Base-by-base conservation (phyloP, 1,140 invertebrate genomes). In the Drosophila kanapiae region DNA sequence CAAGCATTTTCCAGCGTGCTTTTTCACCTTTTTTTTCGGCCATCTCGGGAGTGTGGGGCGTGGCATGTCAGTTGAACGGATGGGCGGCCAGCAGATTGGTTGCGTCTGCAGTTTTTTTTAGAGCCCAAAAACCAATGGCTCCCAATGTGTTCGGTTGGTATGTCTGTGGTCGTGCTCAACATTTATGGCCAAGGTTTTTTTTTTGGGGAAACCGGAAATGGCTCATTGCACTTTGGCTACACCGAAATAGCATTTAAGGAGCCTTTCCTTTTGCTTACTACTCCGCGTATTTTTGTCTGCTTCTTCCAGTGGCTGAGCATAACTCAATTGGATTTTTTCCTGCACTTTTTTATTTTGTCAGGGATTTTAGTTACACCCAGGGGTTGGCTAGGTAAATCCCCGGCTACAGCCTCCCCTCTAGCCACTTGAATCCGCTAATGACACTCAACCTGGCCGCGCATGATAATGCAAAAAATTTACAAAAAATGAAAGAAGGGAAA, bases 141-240 rank as follows among this genome's bases (percentile, higher is more conserved):
- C 53, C 14, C 42, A 23, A 58, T 51, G 49, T 59, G 68, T 72
- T 72, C 45, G 37, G 18, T 74, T 40, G 75, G 80, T 40, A 64
- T 90, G 85, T 85, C 85, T 90, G 85, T 90, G 85, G 85, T 80
- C 65, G 78, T 90, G 85, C 85, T 90, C 76, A 90, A 90, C 85
- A 90, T 88, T 88, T 90, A 84, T 82, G 81, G 57, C 59, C 67
- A 71, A 81, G 84, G 78, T 59, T 62, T 80, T 76, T 63, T 31
- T 3, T 31, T 31, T 6, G 23, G 3, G 3, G 23, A 23, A 23
- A 1, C 23, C 23, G 23, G 78, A 91, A 91, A 87, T 91, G 86
- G 82, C 86, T 87, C 86, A 91, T 91, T 91, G 87, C 84, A 91
- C 85, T 91, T 91, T 91, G 78, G 76, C 90, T 81, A 91, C 88